Base-by-base conservation (phyloP, 2,888 invertebrate species). In the Pseudanteris insignis region DNA sequence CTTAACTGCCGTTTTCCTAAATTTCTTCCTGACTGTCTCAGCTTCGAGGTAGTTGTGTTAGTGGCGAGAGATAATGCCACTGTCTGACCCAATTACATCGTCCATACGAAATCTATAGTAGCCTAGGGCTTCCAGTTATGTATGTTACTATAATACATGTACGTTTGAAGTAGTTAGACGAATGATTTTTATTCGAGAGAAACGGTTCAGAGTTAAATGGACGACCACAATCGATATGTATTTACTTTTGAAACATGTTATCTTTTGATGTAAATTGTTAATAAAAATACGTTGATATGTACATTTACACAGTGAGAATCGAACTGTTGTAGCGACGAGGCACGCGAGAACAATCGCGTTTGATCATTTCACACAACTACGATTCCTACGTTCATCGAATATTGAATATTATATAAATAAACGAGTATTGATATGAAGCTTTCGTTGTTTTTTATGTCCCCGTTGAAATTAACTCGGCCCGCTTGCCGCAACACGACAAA, bases 51-150 rank as follows among this genome's bases (percentile, higher is more conserved):
- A 65, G 60, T 60, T 37, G 46, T 48, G 58, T 66, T 63, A 29
- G 34, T 60, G 46, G 62, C 37, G 55, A 25, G 29, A 65, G 55
- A 63, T 68, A 44, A 67, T 66, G 64, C 70, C 66, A 68, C 67
- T 68, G 64, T 69, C 69, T 72, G 66, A 73, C 68, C 70, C 71
- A 70, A 76, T 73, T 72, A 74, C 74, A 76, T 78, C 78, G 77
- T 79, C 77, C 78, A 76, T 76, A 74, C 78, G 77, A 59, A 78
- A 76, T 74, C 75, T 70, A 75, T 77, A 79, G 78, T 79, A 79
- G 79, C 72, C 77, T 79, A 79, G 79, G 78, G 78, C 79, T 79
- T 79, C 79, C 79, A 79, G 73, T 77, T 77, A 78, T 76, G 71
- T 78, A 78, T 77, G 73, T 78, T 76, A 78, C 74, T 74, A 78